These are phyloP conservation scores for Magallana nippona DNA, from an alignment of 2,888 invertebrate species.

Conservation along the genomic window DNA sequence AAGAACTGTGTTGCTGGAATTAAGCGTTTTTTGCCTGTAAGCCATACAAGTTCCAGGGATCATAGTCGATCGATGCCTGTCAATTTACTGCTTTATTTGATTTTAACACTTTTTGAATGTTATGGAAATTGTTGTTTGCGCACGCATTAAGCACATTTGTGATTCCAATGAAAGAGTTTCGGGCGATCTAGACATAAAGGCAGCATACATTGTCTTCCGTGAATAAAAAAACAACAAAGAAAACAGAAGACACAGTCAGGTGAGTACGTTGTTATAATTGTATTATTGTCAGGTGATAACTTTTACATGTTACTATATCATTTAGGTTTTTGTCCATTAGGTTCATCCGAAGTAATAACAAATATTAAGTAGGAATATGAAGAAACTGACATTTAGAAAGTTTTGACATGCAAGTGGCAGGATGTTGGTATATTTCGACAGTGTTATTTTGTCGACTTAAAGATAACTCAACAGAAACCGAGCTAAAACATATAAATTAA, in stretches of 20 bases:
- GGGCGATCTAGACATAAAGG: neutral
- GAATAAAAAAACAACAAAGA: neutral
- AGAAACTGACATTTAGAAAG: too few relatives aligned
- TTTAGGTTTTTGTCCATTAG: too few relatives aligned
- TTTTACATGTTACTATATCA: too few relatives aligned
- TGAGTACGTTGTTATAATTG: neutral
- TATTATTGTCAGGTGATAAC: too few relatives aligned
- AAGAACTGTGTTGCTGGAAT: neutral
- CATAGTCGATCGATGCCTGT: slow-evolving; percentile 30
- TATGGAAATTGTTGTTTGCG: slow-evolving; percentile 36
- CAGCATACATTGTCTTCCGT: neutral
- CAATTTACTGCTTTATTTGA: slow-evolving; percentile 30
- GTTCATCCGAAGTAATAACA: too few relatives aligned
- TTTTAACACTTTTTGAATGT: slow-evolving; percentile 40
- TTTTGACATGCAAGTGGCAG: too few relatives aligned
- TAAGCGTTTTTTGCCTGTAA: slow-evolving; percentile 22
- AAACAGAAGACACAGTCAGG: neutral
- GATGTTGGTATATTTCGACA: too few relatives aligned
- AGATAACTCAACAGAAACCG: too few relatives aligned
- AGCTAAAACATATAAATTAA: too few relatives aligned
- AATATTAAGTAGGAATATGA: too few relatives aligned
- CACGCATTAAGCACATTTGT: slow-evolving; percentile 20
- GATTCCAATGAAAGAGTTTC: neutral
- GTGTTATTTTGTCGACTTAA: too few relatives aligned
- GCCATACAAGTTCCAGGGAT: slow-evolving; percentile 27